Percentiles rank a stretch among this genome's conserved stretches.
These are phyloP conservation scores for Sebastes itinus DNA, from an alignment of 2,797 vertebrate genomes.

Conservation along the genomic window DNA sequence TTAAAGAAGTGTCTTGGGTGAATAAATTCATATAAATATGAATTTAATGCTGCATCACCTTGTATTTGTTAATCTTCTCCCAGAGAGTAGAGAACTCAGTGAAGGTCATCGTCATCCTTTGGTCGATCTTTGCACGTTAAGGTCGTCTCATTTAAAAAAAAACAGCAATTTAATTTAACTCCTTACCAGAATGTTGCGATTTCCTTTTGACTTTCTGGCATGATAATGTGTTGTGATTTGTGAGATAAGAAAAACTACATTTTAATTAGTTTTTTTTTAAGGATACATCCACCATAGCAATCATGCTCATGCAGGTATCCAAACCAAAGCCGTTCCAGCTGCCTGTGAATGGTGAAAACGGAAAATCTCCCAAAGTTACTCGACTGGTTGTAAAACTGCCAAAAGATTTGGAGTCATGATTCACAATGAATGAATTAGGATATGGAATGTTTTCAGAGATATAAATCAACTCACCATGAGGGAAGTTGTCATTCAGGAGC, in stretches of 20 bases:
- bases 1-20: neutral
- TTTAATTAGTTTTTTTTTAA: neutral
- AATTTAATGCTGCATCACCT: conserved; percentile 29
- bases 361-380: neutral
- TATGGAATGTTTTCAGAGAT: neutral
- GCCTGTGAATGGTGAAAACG: conserved; percentile 13
- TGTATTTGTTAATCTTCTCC: conserved; percentile 46
- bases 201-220: neutral
- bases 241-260: neutral
- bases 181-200: neutral
- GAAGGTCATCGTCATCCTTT: conserved; percentile 24
- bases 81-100: conserved; percentile 52
- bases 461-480: conserved; percentile 36
- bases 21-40: neutral
- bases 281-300: conserved; percentile 56
- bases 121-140: conserved; percentile 50
- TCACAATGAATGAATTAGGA: neutral
- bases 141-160: neutral
- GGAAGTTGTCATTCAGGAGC: conserved; percentile 57
- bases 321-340: conserved; percentile 9
- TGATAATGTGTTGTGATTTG: neutral
- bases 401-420: neutral
- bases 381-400: neutral
- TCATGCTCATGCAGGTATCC: conserved; percentile 51
- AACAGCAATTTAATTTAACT: neutral